A percentile compares a stretch with the other conserved stretches of the same genome.
phyloP scores from a whole-genome alignment of 1,140 invertebrate species.

The Onthophagus taurus region DNA sequence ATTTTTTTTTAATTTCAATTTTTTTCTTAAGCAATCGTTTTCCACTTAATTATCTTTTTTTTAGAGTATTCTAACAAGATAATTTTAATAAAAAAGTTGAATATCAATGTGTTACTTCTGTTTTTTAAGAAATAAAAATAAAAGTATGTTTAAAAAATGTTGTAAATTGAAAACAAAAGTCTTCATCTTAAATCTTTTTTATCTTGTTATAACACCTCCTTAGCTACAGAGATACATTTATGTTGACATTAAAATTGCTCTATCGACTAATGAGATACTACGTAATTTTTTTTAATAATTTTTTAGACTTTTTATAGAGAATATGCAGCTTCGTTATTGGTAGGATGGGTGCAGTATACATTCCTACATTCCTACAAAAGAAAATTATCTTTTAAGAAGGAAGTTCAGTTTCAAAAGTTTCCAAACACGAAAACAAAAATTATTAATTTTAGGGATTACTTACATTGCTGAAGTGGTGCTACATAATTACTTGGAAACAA shows the following conservation, averaged over 20 bases:
- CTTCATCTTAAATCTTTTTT: too few relatives aligned
- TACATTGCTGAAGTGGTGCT: conserved; percentile 49
- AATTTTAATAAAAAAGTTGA: too few relatives aligned
- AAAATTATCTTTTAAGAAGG: not conserved
- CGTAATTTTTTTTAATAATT: conserved; percentile 8
- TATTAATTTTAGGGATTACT: conserved; percentile 35
- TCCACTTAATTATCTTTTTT: too few relatives aligned
- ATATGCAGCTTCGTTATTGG: conserved; percentile 11
- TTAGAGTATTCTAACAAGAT: too few relatives aligned
- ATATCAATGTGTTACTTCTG: too few relatives aligned
- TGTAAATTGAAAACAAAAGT: too few relatives aligned
- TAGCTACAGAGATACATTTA: too few relatives aligned
- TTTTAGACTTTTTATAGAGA: conserved; percentile 5
- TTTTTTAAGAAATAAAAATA: too few relatives aligned
- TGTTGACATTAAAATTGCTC: too few relatives aligned
- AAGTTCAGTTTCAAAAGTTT: too few relatives aligned
- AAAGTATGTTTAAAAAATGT: too few relatives aligned
- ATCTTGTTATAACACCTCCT: too few relatives aligned
- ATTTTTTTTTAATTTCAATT: conserved; percentile 5
- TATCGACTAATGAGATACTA: conserved; percentile 11
- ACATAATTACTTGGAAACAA: conserved; percentile 92
- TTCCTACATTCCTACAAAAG: conserved; percentile 14
- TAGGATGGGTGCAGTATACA: conserved; percentile 12
- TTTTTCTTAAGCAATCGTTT: not conserved
- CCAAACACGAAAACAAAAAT: not conserved